Evolutionary conservation across 2,888 invertebrate species (phyloP).

Genomic region (Synanthedon andrenaeformis): DNA sequence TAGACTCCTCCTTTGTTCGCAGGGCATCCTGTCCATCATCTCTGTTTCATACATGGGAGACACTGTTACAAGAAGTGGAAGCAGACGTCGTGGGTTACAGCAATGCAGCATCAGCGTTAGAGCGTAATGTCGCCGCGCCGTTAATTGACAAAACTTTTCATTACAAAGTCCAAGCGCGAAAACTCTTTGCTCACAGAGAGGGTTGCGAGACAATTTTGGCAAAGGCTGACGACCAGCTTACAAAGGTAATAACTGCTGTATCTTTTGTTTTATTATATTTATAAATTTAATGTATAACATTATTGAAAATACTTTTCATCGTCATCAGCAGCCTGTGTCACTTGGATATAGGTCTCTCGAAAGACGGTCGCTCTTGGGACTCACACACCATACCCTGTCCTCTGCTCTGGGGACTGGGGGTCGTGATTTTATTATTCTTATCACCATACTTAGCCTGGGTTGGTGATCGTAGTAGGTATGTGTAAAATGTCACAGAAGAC

Average conservation of each 20-base stretch:
- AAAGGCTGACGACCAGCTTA: slow-evolving; percentile 77
- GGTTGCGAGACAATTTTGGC: slow-evolving; percentile 88
- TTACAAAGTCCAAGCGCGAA: slow-evolving; percentile 90
- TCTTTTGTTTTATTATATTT: too few species aligned
- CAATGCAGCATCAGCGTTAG: slow-evolving; percentile 85
- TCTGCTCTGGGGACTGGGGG: too few species aligned
- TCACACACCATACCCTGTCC: too few species aligned
- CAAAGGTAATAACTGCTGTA: slow-evolving; percentile 30
- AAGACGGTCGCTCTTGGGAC: too few species aligned
- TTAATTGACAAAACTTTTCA: slow-evolving; percentile 89
- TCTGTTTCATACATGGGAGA: slow-evolving; percentile 92
- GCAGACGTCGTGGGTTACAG: slow-evolving; percentile 88
- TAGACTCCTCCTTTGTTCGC: slow-evolving; percentile 9
- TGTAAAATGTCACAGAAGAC: too few species aligned
- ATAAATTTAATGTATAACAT: too few species aligned
- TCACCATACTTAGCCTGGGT: too few species aligned
- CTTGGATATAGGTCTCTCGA: too few species aligned
- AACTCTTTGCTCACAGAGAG: slow-evolving; percentile 90
- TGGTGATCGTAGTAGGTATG: too few species aligned
- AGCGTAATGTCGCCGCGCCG: slow-evolving; percentile 82
- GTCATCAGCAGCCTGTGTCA: too few species aligned
- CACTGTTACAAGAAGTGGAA: slow-evolving; percentile 89
- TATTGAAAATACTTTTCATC: too few species aligned
- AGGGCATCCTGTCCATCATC: slow-evolving; percentile 83
- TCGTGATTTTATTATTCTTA: too few species aligned